Base-by-base conservation (phyloP, 2,888 invertebrate species). In the Argyresthia albistria region DNA sequence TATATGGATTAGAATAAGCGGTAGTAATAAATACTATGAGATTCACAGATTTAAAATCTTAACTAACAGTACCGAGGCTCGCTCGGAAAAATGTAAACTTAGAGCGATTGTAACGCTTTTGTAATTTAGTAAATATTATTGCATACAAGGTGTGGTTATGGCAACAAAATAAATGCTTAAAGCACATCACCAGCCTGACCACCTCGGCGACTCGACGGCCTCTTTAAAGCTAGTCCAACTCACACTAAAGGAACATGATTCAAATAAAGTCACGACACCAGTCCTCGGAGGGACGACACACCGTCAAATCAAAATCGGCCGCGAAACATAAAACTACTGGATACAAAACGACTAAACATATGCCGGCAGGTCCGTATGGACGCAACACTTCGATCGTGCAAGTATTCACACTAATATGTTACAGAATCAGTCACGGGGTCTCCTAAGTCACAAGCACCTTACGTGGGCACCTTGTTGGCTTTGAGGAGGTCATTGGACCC, bases 391-490 rank as follows among this genome's bases (percentile, higher is more conserved):
- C 79, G 71, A 72, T 68, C 67, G 67, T 76, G 70, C 14, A 39
- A 14, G 43, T 70, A 70, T 73, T 84, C 84, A 84, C 86, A 84
- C 86, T 86, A 83, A 48, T 84, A 83, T 83, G 81, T 77, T 87
- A 87, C 84, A 87, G 79, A 76, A 77, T 84, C 86, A 87, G 86
- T 87, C 86, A 81, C 39, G 52, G 46, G 42, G 6, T 47, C 48
- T 4, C 35, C 47, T 35, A 46, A 62, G 64, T 58, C 62, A 62
- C 67, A 65, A 60, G 64, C 74, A 71, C 88, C 89, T 92, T 93
- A 93, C 92, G 93, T 92, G 63, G 92, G 92, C 78, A 93, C 93
- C 88, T 93, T 93, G 73, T 92, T 91, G 73, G 93, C 93, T 89
- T 93, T 93, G 70, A 93, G 90, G 66, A 93, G 90, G 88, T 93